Percentiles rank a stretch among this genome's conserved stretches.
phyloP scores from a whole-genome alignment of 2,113 vertebrate genomes.

The Heloderma charlesbogerti region DNA sequence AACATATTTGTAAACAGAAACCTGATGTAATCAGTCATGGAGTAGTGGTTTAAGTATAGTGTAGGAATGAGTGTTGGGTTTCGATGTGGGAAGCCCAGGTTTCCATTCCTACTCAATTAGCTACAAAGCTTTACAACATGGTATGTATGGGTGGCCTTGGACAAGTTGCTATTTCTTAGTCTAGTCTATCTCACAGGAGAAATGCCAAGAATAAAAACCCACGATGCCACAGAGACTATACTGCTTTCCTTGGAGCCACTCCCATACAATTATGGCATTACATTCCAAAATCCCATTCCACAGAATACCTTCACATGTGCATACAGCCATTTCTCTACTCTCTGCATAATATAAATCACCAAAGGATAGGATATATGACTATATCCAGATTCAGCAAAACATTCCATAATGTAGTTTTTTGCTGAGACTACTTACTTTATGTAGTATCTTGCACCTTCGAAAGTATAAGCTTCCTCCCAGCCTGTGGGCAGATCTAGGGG shows the following conservation, averaged over 20 bases:
- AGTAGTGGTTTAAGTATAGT: neutral
- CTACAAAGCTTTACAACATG: neutral
- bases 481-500: constrained; percentile 92
- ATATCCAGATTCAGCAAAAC: constrained; percentile 10
- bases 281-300: neutral
- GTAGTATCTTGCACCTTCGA: constrained; percentile 97
- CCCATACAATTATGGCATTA: neutral
- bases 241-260: neutral
- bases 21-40: neutral
- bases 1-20: neutral
- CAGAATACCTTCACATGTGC: neutral
- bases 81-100: neutral
- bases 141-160: neutral
- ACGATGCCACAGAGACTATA: neutral
- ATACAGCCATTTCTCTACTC: neutral
- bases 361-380: neutral
- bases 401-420: constrained; percentile 9
- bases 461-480: constrained; percentile 98
- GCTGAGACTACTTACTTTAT: constrained; percentile 90
- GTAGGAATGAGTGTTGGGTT: neutral
- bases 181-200: neutral
- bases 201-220: neutral
- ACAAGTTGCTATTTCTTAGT: neutral
- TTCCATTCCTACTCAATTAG: neutral
- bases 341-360: neutral